phyloP scores from a whole-genome alignment of 2,888 invertebrate species.

The Lamellibrachia columna region DNA sequence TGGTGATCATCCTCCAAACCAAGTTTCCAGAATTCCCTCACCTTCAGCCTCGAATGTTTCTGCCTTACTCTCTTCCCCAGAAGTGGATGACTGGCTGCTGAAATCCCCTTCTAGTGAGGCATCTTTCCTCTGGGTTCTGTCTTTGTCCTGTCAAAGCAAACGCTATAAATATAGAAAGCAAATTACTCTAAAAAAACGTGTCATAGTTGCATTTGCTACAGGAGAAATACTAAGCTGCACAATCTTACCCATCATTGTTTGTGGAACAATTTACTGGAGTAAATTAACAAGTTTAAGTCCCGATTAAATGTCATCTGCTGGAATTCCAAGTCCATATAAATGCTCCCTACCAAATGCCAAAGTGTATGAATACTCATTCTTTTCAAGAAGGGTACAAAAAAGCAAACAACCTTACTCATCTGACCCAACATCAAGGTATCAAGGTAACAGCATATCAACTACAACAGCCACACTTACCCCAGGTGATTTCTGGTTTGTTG shows the following conservation, averaged over 20 bases:
- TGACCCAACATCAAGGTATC: not conserved
- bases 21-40: not conserved
- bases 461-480: not conserved
- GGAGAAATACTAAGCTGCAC: not conserved
- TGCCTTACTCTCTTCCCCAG: not conserved
- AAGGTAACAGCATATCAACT: not conserved
- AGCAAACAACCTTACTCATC: not conserved
- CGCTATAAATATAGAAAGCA: not conserved
- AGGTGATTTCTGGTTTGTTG: not conserved
- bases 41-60: not conserved
- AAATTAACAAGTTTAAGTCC: too few species aligned
- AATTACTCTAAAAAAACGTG: not conserved
- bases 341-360: not conserved
- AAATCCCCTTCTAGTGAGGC: not conserved
- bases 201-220: not conserved
- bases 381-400: not conserved
- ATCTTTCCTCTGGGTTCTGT: not conserved
- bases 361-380: not conserved
- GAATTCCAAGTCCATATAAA: not conserved
- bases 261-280: too few species aligned
- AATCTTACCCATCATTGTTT: not conserved
- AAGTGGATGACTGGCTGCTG: not conserved
- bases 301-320: not conserved
- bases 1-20: not conserved
- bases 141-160: not conserved